A percentile compares a stretch with the other conserved stretches of the same genome.
Conservation (phyloP, 2,113 vertebrate species). For the Neoarius graeffei region DNA sequence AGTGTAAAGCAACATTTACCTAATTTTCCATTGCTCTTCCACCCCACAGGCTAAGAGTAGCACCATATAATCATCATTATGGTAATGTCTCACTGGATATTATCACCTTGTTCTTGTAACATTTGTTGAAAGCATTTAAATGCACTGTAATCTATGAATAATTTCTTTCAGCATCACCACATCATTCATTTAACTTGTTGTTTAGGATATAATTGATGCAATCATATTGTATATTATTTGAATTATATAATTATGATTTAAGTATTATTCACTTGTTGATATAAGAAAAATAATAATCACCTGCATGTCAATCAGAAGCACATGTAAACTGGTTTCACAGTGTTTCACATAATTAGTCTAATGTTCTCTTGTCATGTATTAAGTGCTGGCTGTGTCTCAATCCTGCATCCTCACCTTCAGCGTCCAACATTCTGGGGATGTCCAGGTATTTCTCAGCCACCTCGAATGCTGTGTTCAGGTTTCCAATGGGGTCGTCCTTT, state of each 20-base stretch:
- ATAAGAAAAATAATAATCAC: not conserved
- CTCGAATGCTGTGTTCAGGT: constrained; percentile 90
- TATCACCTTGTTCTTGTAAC: too few relatives aligned
- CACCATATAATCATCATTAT: too few relatives aligned
- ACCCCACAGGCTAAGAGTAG: too few relatives aligned
- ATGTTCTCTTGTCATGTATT: not conserved
- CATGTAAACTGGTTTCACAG: not conserved
- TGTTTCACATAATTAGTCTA: not conserved
- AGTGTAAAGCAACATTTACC: not conserved
- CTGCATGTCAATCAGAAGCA: not conserved
- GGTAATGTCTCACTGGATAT: too few relatives aligned
- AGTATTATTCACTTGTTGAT: not conserved
- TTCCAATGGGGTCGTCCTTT: constrained; percentile 87
- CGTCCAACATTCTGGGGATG: constrained; percentile 91
- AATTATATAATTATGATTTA: not conserved
- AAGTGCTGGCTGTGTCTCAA: not conserved
- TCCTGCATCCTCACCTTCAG: constrained; percentile 75
- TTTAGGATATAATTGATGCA: not conserved
- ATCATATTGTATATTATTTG: not conserved
- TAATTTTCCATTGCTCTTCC: too few relatives aligned
- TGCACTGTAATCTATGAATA: not conserved
- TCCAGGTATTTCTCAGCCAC: constrained; percentile 91
- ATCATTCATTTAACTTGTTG: not conserved
- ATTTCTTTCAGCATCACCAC: not conserved
- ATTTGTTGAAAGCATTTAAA: too few relatives aligned